Percentiles rank a stretch among this genome's conserved stretches.
These are phyloP conservation scores for Hippolais icterina DNA, from an alignment of 2,113 vertebrate species.

Conservation along the genomic window DNA sequence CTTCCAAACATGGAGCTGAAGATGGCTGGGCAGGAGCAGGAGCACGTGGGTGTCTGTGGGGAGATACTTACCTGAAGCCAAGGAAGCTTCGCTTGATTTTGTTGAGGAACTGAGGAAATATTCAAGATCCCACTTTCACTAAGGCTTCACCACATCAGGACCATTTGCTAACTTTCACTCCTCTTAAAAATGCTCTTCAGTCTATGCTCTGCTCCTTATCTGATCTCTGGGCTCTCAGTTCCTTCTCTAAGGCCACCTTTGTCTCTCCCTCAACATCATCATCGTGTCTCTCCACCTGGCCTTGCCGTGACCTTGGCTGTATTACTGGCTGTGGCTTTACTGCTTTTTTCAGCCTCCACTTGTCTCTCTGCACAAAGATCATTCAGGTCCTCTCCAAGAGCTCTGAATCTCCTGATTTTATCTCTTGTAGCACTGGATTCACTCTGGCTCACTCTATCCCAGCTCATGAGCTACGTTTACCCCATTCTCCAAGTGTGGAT, in stretches of 20 bases:
- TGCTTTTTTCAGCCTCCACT: background rate
- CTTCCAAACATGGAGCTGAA: background rate
- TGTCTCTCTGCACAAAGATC: background rate
- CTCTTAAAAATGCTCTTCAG: conserved; percentile 7
- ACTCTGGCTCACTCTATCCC: background rate
- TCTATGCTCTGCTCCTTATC: conserved; percentile 29
- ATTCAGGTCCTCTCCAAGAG: background rate
- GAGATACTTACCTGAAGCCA: background rate
- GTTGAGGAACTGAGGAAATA: conserved; percentile 57
- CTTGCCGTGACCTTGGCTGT: background rate
- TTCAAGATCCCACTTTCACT: conserved; percentile 48
- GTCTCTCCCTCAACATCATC: background rate
- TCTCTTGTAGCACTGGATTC: background rate
- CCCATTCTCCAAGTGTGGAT: background rate
- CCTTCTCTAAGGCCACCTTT: conserved; percentile 38
- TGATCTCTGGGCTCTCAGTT: conserved; percentile 62
- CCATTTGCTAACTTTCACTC: conserved; percentile 53
- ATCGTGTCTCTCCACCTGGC: background rate
- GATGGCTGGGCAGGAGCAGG: background rate
- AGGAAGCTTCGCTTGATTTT: background rate
- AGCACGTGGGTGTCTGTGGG: background rate
- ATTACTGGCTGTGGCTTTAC: background rate
- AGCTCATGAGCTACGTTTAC: background rate
- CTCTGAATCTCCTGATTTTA: background rate
- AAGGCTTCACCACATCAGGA: conserved; percentile 30